Conservation (phyloP, 2,113 vertebrate genomes). For the Prinia subflava region DNA sequence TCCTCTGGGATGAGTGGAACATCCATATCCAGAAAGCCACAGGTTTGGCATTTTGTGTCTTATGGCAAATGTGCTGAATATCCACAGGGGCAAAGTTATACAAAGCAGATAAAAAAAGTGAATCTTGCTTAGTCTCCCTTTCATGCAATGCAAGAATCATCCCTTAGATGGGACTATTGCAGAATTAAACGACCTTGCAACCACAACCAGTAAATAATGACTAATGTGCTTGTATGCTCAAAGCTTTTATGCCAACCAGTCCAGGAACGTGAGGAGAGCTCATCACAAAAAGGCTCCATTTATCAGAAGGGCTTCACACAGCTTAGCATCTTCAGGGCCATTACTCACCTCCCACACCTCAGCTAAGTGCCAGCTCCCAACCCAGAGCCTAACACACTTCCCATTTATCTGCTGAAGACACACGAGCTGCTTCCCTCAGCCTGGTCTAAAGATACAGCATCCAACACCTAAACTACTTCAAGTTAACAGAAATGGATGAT, state of each 20-base stretch:
- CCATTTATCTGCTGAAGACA: slow-evolving; percentile 10
- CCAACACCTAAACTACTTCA: background rate
- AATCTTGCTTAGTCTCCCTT: background rate
- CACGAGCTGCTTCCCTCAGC: background rate
- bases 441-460: background rate
- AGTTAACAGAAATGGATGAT: background rate
- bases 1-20: background rate
- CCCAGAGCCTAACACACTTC: background rate
- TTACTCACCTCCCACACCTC: slow-evolving; percentile 61
- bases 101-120: background rate
- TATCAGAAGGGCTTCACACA: slow-evolving; percentile 61
- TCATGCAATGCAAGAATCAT: slow-evolving; percentile 55
- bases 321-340: slow-evolving; percentile 51
- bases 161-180: slow-evolving; percentile 70
- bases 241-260: slow-evolving; percentile 26
- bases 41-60: background rate
- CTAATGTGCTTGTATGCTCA: slow-evolving; percentile 4
- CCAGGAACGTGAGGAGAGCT: slow-evolving; percentile 32
- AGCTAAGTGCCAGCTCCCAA: slow-evolving; percentile 43
- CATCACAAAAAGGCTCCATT: slow-evolving; percentile 46
- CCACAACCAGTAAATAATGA: slow-evolving; percentile 28
- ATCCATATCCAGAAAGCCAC: background rate
- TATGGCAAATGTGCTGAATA: background rate
- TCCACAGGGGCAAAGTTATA: background rate
- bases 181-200: slow-evolving; percentile 51